Conservation (phyloP, 2,888 invertebrate species). For the Xanthia togata region DNA sequence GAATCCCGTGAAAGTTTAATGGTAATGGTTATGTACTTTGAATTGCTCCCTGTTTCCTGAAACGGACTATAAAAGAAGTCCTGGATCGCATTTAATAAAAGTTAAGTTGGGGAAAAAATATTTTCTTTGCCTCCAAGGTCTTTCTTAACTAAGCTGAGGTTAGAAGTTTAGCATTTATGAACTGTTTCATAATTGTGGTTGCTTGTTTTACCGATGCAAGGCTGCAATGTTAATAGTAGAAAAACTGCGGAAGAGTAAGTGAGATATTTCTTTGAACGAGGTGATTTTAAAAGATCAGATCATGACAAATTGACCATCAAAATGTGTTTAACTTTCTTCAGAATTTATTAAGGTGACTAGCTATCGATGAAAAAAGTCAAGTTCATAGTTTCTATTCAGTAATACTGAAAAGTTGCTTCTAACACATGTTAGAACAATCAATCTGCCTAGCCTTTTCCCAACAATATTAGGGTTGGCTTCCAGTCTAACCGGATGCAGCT, state of each 20-base stretch:
- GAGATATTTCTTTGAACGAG: neutral
- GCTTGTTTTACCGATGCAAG: constrained; percentile 1
- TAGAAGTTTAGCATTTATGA: constrained; percentile 12
- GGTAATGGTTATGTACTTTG: constrained; percentile 51
- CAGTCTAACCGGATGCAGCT: too few relatives aligned
- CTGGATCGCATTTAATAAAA: constrained; percentile 6
- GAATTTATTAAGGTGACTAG: neutral
- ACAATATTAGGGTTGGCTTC: too few relatives aligned
- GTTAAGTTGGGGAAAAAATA: constrained; percentile 37
- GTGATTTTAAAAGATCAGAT: neutral
- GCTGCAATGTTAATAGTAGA: neutral
- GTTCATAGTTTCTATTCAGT: neutral
- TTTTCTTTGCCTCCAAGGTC: constrained; percentile 1
- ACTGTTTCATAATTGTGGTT: constrained; percentile 5
- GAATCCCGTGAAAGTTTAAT: constrained; percentile 64
- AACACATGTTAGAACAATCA: too few relatives aligned
- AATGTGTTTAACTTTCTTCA: neutral
- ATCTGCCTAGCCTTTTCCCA: too few relatives aligned
- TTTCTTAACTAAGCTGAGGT: constrained; percentile 15
- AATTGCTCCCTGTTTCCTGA: constrained; percentile 33
- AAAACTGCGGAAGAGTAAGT: neutral
- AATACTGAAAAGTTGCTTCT: neutral
- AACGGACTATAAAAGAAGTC: constrained; percentile 46
- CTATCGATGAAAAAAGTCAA: neutral
- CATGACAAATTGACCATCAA: neutral